Evolutionary conservation across 1,140 invertebrate species (phyloP), one percentile per base, ranked within the genome.

Genomic region (Tetragnatha versicolor): DNA sequence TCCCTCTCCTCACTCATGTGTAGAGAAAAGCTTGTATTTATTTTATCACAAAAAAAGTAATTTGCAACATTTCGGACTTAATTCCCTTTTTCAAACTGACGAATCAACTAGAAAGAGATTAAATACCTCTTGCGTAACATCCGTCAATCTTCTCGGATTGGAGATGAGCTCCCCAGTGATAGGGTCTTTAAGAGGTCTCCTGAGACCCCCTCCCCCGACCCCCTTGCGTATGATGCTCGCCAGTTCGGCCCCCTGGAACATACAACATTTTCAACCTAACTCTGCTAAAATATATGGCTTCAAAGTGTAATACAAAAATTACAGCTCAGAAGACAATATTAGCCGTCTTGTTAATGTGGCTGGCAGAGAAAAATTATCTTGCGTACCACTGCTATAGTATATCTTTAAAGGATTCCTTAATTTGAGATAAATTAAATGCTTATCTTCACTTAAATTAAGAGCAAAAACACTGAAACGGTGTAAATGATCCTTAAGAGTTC

Each of bases 131-230:
- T 79, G 17, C 9, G 81, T 82, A 10, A 82, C 81, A 66, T 82
- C 81, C 12, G 81, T 76, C 1, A 78, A 22, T 42, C 27, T 22
- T 29, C 79, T 29, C 12, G 58, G 55, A 51, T 79, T 76, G 9
- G 55, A 53, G 2, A 81, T 29, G 14, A 82, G 72, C 47, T 82
- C 81, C 35, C 81, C 81, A 5, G 81, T 82, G 2, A 55, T 25
- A 0, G 81, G 81, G n/a, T 82, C 70, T 66, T 82, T 82, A 27
- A 68, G 37, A 3, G 81, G 80, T 31, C 66, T 60, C n/a, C n/a
- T n/a, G n/a, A n/a, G n/a, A n/a, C n/a, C n/a, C n/a, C n/a, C n/a
- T 17, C 73, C 73, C 7, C 73, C 80, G 3, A 45, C 73, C 20
- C 80, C 80, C 37, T 66, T 14, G 2, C 80, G 80, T 61, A 82